Evolutionary conservation across 2,888 invertebrate species (phyloP).

Genomic region (Tiliacea citrago): DNA sequence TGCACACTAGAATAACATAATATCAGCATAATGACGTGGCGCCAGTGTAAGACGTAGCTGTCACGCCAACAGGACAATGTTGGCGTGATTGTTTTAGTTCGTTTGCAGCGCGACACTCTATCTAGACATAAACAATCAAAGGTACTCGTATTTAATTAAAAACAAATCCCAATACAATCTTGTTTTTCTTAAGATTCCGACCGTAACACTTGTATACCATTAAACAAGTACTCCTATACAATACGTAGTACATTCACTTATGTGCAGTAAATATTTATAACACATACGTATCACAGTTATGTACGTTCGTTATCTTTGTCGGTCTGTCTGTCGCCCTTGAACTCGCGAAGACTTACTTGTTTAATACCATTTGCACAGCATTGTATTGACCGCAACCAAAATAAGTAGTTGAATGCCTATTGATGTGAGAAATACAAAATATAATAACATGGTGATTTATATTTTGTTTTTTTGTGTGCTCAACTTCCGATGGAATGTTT

Average conservation of each 20-base stretch:
- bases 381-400: slow-evolving; percentile 57
- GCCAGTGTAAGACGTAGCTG: no score
- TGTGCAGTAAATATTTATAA: slow-evolving; percentile 34
- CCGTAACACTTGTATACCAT: slow-evolving; percentile 10
- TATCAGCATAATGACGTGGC: no score
- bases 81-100: no score
- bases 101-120: no score
- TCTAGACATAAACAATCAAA: no score
- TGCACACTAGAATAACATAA: no score
- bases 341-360: slow-evolving; percentile 69
- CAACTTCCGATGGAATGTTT: no score
- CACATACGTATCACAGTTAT: slow-evolving; percentile 33
- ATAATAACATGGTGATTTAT: background rate
- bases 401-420: slow-evolving; percentile 18
- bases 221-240: background rate
- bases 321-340: slow-evolving; percentile 67
- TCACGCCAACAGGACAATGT: no score
- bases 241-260: slow-evolving; percentile 20
- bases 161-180: background rate
- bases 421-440: slow-evolving; percentile 1
- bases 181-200: slow-evolving; percentile 30
- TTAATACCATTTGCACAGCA: slow-evolving; percentile 60
- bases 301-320: slow-evolving; percentile 62
- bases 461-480: background rate
- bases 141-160: background rate